These are phyloP conservation scores for Nesidiocoris tenuis DNA, from an alignment of 2,888 invertebrate genomes.

Conservation along the genomic window DNA sequence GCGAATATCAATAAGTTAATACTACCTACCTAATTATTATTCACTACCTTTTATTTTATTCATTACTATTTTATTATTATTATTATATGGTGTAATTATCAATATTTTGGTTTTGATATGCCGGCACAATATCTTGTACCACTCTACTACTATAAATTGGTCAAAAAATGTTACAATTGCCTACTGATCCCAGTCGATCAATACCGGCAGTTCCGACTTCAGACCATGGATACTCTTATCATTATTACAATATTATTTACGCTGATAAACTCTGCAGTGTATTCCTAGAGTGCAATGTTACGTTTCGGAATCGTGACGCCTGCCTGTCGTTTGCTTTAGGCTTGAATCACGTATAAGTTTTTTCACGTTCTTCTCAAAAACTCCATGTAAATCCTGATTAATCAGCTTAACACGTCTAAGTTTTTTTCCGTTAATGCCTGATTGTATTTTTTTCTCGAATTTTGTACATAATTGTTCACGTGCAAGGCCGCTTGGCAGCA, in stretches of 20 bases:
- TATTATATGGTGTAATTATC: background rate
- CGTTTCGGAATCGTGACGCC: background rate
- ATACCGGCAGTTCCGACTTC: too few species aligned
- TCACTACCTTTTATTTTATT: background rate
- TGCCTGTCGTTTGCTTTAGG: background rate
- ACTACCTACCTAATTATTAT: background rate
- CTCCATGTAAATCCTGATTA: background rate
- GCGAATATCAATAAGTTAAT: too few species aligned
- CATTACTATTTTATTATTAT: background rate
- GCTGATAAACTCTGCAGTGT: too few species aligned
- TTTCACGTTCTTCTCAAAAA: background rate
- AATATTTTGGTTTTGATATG: constrained; percentile 1
- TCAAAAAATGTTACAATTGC: too few species aligned
- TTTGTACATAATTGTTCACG: background rate
- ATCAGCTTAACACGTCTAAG: background rate
- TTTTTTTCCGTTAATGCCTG: background rate
- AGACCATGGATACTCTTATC: too few species aligned
- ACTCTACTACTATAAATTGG: too few species aligned
- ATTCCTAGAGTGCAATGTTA: background rate
- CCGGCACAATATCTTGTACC: too few species aligned
- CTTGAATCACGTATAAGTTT: background rate
- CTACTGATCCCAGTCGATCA: too few species aligned
- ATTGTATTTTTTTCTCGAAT: background rate
- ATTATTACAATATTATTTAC: too few species aligned
- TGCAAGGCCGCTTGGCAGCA: background rate